Evolutionary conservation across 2,113 vertebrate genomes (phyloP).

Genomic region (Tricholaema leucomelas): DNA sequence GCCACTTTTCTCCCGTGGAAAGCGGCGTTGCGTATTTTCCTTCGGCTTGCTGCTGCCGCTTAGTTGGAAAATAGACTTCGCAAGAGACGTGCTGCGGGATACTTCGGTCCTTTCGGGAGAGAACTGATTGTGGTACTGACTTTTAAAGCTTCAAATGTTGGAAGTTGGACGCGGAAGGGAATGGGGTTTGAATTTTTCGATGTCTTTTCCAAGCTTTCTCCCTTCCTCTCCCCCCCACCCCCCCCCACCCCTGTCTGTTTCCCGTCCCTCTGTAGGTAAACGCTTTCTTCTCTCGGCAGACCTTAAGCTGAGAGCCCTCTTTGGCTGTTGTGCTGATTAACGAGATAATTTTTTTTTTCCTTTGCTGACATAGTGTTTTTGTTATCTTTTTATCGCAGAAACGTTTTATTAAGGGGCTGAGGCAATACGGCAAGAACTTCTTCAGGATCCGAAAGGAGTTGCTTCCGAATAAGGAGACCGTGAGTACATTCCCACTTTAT

Average conservation of each 20-base stretch:
- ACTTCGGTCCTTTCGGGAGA: background rate
- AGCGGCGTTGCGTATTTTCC: background rate
- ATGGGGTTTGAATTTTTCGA: background rate
- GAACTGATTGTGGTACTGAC: background rate
- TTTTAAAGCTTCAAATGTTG: background rate
- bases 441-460: slow-evolving; percentile 96
- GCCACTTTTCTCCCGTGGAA: background rate
- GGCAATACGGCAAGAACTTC: slow-evolving; percentile 99
- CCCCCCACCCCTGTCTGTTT: no score
- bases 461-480: slow-evolving; percentile 68
- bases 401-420: slow-evolving; percentile 96
- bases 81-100: background rate
- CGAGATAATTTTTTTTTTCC: background rate
- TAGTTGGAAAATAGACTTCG: background rate
- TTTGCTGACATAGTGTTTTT: slow-evolving; percentile 68
- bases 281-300: background rate
- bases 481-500: slow-evolving; percentile 65
- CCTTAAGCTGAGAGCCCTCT: background rate
- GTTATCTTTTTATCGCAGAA: slow-evolving; percentile 81
- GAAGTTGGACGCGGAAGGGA: background rate
- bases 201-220: background rate
- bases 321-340: slow-evolving; percentile 46
- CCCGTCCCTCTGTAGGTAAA: background rate
- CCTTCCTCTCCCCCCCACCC: no score
- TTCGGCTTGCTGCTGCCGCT: background rate